Base-by-base conservation (phyloP, 2,113 vertebrate species). In the Apaloderma vittatum region DNA sequence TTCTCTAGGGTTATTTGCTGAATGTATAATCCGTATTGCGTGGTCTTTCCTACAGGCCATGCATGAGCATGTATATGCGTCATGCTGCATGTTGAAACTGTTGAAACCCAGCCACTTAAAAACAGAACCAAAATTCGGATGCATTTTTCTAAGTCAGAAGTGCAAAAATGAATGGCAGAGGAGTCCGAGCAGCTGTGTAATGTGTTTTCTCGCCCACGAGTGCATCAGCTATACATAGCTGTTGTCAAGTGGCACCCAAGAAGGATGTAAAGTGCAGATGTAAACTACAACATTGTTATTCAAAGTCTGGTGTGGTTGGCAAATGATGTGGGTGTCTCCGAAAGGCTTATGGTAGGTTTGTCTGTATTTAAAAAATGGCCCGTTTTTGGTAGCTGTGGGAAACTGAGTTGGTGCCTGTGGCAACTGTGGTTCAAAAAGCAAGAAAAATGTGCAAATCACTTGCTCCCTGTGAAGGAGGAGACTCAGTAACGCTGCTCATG, bases 121-220 rank as follows among this genome's bases (percentile, higher is more conserved):
- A 90, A 30, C 37, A 76, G 30, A 88, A 74, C 20, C 21, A 57
- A 26, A 80, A 59, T 80, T 66, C 54, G 51, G 37, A 21, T 48
- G 5, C 27, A 4, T 29, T 91, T 83, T 88, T 40, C 12, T 3
- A 78, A 90, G 24, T 48, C 34, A 30, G 32, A 71, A 19, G 61
- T 81, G 74, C 36, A 84, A 81, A 94, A 88, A 86, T 24, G 26
- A 86, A 63, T 27, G 40, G 23, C 34, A 61, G 63, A 82, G 66
- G 63, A 78, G 37, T 32, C 59, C 45, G 71, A 73, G 59, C 45
- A 80, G 51, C 48, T 52, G 55, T n/a, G 59, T 36, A 43, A 34
- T 51, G 15, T 26, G 17, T 86, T 90, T 88, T 73, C 55, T 86
- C 59, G 74, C 32, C 15, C 23, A 32, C 30, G 43, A 21, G 62